Evolutionary conservation across 37 sponge, comb jelly and placozoan species (phyloP).

Genomic region (Corticium candelabrum): DNA sequence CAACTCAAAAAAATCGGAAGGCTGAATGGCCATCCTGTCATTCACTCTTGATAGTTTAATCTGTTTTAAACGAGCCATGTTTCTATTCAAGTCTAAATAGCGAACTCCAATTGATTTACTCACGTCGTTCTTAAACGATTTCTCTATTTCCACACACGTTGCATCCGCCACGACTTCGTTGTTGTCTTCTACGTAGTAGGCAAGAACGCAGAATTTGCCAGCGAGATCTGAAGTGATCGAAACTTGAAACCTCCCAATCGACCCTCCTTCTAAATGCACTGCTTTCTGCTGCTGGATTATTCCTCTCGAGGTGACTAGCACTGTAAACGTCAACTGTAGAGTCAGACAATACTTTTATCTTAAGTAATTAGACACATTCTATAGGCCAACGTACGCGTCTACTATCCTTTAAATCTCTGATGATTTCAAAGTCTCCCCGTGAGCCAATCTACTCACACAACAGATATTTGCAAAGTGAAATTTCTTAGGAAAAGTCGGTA

Average conservation of each 20-base stretch:
- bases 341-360: neutral
- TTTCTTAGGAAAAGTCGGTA: no score
- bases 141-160: neutral
- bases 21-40: neutral
- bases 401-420: neutral
- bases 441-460: neutral
- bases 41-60: no score
- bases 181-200: neutral
- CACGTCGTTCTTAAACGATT: neutral
- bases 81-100: neutral
- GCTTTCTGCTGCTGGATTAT: no score
- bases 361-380: no score
- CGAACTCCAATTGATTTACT: neutral
- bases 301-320: neutral
- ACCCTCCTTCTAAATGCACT: no score
- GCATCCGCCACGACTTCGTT: neutral
- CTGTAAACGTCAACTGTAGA: neutral
- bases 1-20: neutral
- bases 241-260: neutral
- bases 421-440: neutral
- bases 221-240: neutral
- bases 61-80: neutral
- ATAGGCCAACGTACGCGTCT: no score
- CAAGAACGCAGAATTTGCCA: neutral
- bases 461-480: no score